Evolutionary conservation across 2,797 vertebrate species (phyloP).

Genomic region (Helicolenus hilgendorfi): DNA sequence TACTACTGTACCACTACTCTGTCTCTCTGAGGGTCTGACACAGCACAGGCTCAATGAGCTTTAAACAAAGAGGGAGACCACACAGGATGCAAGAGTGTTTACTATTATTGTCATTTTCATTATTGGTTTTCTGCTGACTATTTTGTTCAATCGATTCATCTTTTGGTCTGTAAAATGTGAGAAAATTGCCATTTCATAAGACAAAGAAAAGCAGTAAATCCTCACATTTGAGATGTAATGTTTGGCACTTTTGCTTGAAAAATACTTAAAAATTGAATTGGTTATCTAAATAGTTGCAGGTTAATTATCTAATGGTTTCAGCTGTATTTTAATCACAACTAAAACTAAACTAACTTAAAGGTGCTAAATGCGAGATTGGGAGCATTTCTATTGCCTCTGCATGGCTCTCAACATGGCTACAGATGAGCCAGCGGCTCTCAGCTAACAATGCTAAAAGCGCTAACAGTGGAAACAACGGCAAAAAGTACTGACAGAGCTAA

Average conservation of each 20-base stretch:
- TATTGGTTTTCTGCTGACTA: background rate
- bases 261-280: background rate
- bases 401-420: rapidly evolving
- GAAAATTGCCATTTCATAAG: background rate
- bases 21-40: conserved; percentile 18
- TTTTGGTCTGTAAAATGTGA: background rate
- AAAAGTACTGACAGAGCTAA: too few species aligned
- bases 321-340: background rate
- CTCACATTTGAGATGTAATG: background rate
- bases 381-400: too few species aligned
- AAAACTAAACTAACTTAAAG: background rate
- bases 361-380: too few species aligned
- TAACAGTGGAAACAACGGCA: too few species aligned
- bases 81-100: background rate
- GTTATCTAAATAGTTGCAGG: background rate
- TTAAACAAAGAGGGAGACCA: background rate
- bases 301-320: background rate
- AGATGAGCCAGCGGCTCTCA: rapidly evolving
- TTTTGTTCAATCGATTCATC: background rate
- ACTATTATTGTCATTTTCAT: background rate
- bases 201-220: background rate
- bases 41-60: background rate
- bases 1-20: conserved; percentile 26
- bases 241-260: background rate
- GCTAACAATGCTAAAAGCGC: rapidly evolving